Percentiles rank a stretch among this genome's conserved stretches.
These are phyloP conservation scores for Exocentrus adspersus DNA, from an alignment of 2,888 invertebrate species.

Conservation along the genomic window DNA sequence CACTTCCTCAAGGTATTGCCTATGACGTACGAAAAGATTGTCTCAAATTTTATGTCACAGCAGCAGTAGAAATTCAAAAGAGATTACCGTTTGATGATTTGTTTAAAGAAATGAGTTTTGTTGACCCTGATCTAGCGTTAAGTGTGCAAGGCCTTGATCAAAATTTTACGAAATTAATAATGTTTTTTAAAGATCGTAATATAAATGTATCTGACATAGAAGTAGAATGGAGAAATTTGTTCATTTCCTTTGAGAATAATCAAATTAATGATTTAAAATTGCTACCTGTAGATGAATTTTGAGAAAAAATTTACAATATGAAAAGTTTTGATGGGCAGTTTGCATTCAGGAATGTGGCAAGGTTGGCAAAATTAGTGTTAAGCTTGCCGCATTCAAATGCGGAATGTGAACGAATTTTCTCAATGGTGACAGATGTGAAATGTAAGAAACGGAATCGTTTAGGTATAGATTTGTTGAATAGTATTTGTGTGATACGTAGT, in stretches of 20 bases:
- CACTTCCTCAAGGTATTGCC: background rate
- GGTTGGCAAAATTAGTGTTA: conserved; percentile 8
- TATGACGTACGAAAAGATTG: background rate
- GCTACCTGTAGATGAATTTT: background rate
- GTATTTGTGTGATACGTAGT: conserved; percentile 3
- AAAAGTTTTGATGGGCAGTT: background rate
- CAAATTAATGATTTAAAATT: too few species aligned
- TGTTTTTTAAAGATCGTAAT: too few species aligned
- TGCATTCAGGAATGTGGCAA: background rate
- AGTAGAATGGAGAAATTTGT: background rate
- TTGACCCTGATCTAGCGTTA: background rate
- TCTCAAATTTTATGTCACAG: too few species aligned
- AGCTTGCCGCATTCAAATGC: conserved; percentile 36
- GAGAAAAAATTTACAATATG: background rate
- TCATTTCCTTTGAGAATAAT: background rate
- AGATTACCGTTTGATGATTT: background rate
- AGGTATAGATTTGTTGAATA: background rate
- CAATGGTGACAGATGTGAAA: conserved; percentile 33
- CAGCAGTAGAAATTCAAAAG: too few species aligned
- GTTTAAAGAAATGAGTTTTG: background rate
- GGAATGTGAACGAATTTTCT: conserved; percentile 33
- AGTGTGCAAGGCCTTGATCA: background rate
- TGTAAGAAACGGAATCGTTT: conserved; percentile 13
- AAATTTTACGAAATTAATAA: too few species aligned
- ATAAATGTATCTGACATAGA: background rate